Percentiles rank a stretch among this genome's conserved stretches.
phyloP scores from a whole-genome alignment of 2,113 vertebrate genomes.

The Petrocephalus microphthalmus region DNA sequence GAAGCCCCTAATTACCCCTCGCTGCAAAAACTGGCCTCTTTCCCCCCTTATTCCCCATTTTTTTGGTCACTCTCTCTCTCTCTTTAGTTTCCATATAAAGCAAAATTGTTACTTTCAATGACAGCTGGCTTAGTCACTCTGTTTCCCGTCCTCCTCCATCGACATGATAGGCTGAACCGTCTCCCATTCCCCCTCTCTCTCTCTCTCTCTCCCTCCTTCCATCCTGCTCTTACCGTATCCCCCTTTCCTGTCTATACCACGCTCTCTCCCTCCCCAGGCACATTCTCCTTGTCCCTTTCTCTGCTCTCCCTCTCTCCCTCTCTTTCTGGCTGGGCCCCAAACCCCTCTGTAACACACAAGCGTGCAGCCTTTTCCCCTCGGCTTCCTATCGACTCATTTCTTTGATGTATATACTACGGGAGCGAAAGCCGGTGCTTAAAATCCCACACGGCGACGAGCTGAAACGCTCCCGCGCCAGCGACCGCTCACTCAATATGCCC shows the following conservation, averaged over 20 bases:
- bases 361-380: background rate
- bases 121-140: constrained; percentile 18
- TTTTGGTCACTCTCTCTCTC: constrained; percentile 1
- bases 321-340: background rate
- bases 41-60: background rate
- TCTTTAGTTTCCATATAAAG: constrained; percentile 26
- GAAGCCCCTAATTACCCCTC: constrained; percentile 26
- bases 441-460: background rate
- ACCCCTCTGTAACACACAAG: background rate
- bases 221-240: background rate
- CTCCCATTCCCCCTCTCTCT: constrained; percentile 23
- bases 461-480: background rate
- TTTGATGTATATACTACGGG: background rate
- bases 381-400: constrained; percentile 4
- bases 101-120: constrained; percentile 25
- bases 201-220: background rate
- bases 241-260: background rate
- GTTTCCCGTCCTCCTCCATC: constrained; percentile 6
- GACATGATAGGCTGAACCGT: constrained; percentile 9
- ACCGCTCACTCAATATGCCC: background rate
- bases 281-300: background rate
- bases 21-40: background rate
- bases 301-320: background rate
- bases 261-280: background rate
- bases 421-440: background rate